phyloP scores from a whole-genome alignment of 2,797 vertebrate genomes.

The Myioborus melanocephalus region DNA sequence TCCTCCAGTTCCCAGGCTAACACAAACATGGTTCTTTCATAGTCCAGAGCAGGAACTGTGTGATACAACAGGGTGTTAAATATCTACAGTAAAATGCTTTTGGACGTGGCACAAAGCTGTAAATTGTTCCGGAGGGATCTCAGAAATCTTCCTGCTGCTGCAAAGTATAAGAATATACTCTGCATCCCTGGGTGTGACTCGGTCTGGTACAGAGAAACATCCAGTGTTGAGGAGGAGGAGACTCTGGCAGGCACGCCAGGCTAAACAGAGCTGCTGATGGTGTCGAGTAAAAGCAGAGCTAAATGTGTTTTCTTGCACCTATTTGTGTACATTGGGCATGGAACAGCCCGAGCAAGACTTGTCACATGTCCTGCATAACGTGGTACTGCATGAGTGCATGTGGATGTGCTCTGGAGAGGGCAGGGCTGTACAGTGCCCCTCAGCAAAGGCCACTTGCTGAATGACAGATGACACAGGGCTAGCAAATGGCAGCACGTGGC shows the following conservation, averaged over 20 bases:
- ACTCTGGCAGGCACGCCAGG: not conserved
- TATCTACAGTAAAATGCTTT: not conserved
- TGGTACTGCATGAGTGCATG: not conserved
- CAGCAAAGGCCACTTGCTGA: not conserved
- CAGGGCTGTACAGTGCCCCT: not conserved
- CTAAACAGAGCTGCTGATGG: not conserved
- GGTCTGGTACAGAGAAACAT: fast-evolving
- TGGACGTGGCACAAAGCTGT: not conserved
- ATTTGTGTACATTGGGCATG: not conserved
- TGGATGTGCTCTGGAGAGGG: not conserved
- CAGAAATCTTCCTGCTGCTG: not conserved
- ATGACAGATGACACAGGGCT: not conserved
- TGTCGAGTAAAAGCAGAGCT: not conserved
- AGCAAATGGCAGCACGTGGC: not conserved
- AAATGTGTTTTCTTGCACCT: not conserved
- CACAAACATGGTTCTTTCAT: not conserved
- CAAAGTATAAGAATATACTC: not conserved
- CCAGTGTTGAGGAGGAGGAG: not conserved
- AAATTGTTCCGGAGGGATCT: not conserved
- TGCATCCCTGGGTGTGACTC: not conserved
- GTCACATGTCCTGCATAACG: fast-evolving
- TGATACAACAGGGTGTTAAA: not conserved
- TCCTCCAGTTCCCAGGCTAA: not conserved
- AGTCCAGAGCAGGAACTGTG: not conserved
- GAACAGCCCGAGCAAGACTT: not conserved